These are phyloP conservation scores for Octomys mimax DNA, from an alignment of 2,797 vertebrate species.

Conservation along the genomic window DNA sequence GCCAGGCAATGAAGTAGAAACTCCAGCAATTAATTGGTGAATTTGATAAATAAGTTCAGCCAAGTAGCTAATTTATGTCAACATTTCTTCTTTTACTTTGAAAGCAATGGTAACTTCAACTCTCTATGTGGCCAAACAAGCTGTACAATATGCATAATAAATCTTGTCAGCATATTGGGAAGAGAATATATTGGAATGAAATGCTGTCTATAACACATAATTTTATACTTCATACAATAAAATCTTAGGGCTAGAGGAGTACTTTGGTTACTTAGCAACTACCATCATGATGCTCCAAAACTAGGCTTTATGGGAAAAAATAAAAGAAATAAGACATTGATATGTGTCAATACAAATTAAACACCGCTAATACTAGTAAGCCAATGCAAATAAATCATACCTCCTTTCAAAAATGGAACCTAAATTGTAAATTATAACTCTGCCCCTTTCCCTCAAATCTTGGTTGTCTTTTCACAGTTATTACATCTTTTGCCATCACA, in stretches of 20 bases:
- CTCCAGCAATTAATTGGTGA: constrained; percentile 58
- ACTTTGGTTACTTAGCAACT: constrained; percentile 60
- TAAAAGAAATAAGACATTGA: constrained; percentile 50
- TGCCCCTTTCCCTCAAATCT: neutral
- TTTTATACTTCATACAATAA: constrained; percentile 45
- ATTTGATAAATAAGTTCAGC: constrained; percentile 64
- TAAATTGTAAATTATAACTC: neutral
- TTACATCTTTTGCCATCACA: neutral
- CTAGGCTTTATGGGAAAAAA: constrained; percentile 27
- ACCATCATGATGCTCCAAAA: constrained; percentile 25
- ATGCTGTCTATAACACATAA: neutral
- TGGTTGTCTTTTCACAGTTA: neutral
- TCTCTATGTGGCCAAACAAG: constrained; percentile 45
- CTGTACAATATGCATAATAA: constrained; percentile 26
- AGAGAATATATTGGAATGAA: constrained; percentile 48
- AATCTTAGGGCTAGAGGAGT: constrained; percentile 19
- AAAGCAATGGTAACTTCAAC: constrained; percentile 55
- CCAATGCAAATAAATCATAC: neutral
- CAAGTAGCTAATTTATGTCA: constrained; percentile 63
- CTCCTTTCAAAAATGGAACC: neutral
- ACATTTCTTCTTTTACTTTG: constrained; percentile 57
- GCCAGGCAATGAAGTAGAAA: constrained; percentile 62
- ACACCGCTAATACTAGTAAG: neutral
- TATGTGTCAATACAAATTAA: constrained; percentile 30
- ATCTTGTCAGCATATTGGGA: neutral